Percentiles rank a stretch among this genome's conserved stretches.
Conservation (phyloP, 2,888 invertebrate species). For the Sinodicranocentrus sp. region DNA sequence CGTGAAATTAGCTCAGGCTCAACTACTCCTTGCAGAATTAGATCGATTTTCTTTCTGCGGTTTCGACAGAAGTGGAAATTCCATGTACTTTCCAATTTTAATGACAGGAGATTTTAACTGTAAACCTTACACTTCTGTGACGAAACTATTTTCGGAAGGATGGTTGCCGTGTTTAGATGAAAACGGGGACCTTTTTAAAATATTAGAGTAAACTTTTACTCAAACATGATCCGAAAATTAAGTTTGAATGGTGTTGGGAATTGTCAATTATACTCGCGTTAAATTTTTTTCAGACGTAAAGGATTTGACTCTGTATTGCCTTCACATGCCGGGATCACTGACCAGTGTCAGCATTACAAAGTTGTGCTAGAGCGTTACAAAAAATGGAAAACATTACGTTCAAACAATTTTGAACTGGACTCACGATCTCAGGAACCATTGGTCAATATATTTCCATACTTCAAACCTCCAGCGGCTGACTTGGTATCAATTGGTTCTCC, state of each 20-base stretch:
- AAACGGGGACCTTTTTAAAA: slow-evolving; percentile 38
- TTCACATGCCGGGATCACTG: slow-evolving; percentile 79
- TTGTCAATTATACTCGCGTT: background rate
- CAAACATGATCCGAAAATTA: slow-evolving; percentile 68
- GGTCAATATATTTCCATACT: slow-evolving; percentile 59
- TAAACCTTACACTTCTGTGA: slow-evolving; percentile 85
- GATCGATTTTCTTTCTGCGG: slow-evolving; percentile 85
- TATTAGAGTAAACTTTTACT: slow-evolving; percentile 79
- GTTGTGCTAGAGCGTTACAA: slow-evolving; percentile 69
- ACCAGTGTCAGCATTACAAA: slow-evolving; percentile 79
- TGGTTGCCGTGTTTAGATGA: slow-evolving; percentile 70
- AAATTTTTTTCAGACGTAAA: slow-evolving; percentile 15
- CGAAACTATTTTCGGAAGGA: slow-evolving; percentile 85
- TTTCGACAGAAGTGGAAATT: slow-evolving; percentile 77
- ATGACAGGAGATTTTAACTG: slow-evolving; percentile 97
- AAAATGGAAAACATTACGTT: slow-evolving; percentile 44
- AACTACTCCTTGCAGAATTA: slow-evolving; percentile 90
- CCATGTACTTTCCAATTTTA: slow-evolving; percentile 87
- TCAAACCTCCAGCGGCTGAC: slow-evolving; percentile 33
- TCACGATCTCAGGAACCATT: slow-evolving; percentile 55
- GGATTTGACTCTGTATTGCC: slow-evolving; percentile 77
- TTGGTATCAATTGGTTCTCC: slow-evolving; percentile 28
- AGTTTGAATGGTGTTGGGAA: background rate
- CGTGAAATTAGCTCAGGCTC: slow-evolving; percentile 92
- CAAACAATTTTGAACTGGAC: slow-evolving; percentile 66